Evolutionary conservation across 2,888 invertebrate genomes (phyloP).

Genomic region (Argyresthia albistria): DNA sequence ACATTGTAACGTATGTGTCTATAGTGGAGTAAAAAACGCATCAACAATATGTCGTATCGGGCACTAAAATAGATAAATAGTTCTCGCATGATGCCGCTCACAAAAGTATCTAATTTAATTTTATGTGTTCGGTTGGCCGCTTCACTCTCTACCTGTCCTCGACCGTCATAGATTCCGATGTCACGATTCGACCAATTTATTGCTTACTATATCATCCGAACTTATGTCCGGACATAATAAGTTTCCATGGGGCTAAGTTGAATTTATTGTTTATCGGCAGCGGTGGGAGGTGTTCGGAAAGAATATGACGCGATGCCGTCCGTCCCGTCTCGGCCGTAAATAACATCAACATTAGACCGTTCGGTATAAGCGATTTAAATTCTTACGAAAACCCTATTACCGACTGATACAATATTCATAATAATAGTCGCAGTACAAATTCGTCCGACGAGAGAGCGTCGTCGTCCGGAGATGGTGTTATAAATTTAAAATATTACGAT

Average conservation of each 20-base stretch:
- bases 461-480: slow-evolving; percentile 20
- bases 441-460: slow-evolving; percentile 10
- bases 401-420: slow-evolving; percentile 18
- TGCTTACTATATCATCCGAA: slow-evolving; percentile 49
- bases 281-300: slow-evolving; percentile 17
- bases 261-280: slow-evolving; percentile 40
- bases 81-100: slow-evolving; percentile 22
- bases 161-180: slow-evolving; percentile 48
- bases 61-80: slow-evolving; percentile 39
- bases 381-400: slow-evolving; percentile 11
- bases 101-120: slow-evolving; percentile 46
- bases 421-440: slow-evolving; percentile 17
- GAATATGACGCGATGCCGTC: slow-evolving; percentile 13
- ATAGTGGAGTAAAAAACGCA: slow-evolving; percentile 22
- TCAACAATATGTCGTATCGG: slow-evolving; percentile 26
- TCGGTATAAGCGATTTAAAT: background rate
- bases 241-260: slow-evolving; percentile 36
- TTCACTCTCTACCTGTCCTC: slow-evolving; percentile 36
- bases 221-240: slow-evolving; percentile 41
- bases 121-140: slow-evolving; percentile 26
- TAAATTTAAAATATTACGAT: slow-evolving; percentile 57
- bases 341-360: slow-evolving; percentile 9
- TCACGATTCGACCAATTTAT: slow-evolving; percentile 45
- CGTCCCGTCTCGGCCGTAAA: slow-evolving; percentile 15
- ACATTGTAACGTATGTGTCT: slow-evolving; percentile 13